These are phyloP conservation scores for Pissodes strobi DNA, from an alignment of 1,140 invertebrate species.

Conservation along the genomic window DNA sequence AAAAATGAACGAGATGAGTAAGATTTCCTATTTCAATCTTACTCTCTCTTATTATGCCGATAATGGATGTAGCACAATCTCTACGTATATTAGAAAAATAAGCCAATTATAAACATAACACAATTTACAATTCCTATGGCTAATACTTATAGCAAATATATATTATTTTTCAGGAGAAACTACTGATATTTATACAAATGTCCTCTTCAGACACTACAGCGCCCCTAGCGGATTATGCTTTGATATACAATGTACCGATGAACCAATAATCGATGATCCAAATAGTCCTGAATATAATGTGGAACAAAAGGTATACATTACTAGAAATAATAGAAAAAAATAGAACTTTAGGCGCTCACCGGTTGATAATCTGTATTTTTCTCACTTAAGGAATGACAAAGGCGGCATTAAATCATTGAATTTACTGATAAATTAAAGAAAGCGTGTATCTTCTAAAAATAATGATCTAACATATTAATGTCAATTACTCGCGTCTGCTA, in stretches of 20 bases:
- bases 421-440: too few species aligned
- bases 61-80: too few species aligned
- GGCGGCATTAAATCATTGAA: too few species aligned
- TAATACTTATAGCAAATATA: background rate
- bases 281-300: conserved; percentile 60
- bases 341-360: background rate
- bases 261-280: conserved; percentile 62
- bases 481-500: too few species aligned
- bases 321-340: background rate
- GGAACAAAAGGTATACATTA: conserved; percentile 56
- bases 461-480: too few species aligned
- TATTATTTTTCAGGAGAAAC: conserved; percentile 57
- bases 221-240: conserved; percentile 89
- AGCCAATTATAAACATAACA: too few species aligned
- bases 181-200: conserved; percentile 70
- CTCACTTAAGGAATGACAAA: background rate
- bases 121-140: too few species aligned
- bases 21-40: too few species aligned
- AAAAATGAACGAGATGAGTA: too few species aligned
- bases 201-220: conserved; percentile 76
- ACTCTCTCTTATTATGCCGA: too few species aligned
- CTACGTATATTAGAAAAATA: too few species aligned
- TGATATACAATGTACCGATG: conserved; percentile 63
- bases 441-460: too few species aligned
- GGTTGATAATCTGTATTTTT: background rate